Percentiles rank a stretch among this genome's conserved stretches.
Conservation (phyloP, 1,140 invertebrate genomes). For the Nebria ingens region DNA sequence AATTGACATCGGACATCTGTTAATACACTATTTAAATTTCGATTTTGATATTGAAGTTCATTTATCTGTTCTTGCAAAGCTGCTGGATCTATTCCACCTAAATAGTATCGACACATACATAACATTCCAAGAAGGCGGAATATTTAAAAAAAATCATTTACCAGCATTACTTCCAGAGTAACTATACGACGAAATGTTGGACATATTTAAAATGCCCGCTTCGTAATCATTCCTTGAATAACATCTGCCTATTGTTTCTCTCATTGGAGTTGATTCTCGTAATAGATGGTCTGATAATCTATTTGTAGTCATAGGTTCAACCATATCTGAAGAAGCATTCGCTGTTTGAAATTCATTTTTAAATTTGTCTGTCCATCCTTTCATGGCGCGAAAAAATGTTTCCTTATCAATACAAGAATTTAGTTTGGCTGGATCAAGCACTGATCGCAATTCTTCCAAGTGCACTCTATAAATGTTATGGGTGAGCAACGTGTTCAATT, state of each 20-base stretch:
- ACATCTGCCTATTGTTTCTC: neutral
- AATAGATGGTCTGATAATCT: neutral
- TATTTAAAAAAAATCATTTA: too few relatives aligned
- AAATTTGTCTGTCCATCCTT: neutral
- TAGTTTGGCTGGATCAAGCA: neutral
- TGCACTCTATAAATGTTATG: neutral
- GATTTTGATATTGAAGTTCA: conserved; percentile 7
- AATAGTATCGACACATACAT: neutral
- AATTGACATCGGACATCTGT: neutral
- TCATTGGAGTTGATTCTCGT: neutral
- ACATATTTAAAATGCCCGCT: neutral
- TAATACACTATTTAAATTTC: neutral
- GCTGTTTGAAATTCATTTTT: neutral
- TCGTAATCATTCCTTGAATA: neutral
- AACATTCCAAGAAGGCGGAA: neutral
- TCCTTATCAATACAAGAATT: neutral
- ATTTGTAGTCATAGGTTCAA: neutral
- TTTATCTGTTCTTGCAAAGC: conserved; percentile 3
- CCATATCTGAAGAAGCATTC: neutral
- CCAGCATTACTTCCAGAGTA: neutral
- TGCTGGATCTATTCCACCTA: too few relatives aligned
- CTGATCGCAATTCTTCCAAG: neutral
- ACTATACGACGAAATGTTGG: conserved; percentile 2
- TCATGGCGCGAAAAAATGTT: neutral
- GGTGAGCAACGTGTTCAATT: neutral